phyloP scores from a whole-genome alignment of 1,140 invertebrate species.

The Thereuonema tuberculata region DNA sequence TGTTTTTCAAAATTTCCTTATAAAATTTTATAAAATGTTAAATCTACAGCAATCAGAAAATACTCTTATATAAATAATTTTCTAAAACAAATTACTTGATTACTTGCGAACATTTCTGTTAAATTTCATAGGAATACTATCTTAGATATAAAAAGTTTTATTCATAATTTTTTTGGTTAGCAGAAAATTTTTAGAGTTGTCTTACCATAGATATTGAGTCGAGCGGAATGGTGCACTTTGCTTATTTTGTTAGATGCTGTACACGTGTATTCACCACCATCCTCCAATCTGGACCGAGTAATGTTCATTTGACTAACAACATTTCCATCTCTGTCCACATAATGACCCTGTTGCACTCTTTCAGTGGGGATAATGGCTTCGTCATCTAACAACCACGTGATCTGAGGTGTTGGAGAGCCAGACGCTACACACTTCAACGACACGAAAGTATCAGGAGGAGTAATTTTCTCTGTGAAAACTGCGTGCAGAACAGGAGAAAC shows the following conservation, averaged over 20 bases:
- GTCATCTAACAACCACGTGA: background rate
- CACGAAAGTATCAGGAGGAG: background rate
- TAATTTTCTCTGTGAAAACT: background rate
- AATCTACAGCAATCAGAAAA: no score
- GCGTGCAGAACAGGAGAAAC: background rate
- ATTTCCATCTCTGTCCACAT: constrained; percentile 72
- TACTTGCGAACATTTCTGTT: background rate
- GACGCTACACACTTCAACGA: background rate
- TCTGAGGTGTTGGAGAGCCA: background rate
- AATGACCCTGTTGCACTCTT: constrained; percentile 24
- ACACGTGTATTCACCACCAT: constrained; percentile 83
- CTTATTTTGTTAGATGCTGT: constrained; percentile 66
- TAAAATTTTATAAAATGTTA: no score
- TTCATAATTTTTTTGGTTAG: background rate
- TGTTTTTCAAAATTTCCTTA: no score
- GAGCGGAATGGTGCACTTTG: constrained; percentile 56
- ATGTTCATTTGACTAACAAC: constrained; percentile 92
- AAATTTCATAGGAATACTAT: background rate
- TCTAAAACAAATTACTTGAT: no score
- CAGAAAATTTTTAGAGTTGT: no score
- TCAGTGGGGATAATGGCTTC: background rate
- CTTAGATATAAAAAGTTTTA: background rate
- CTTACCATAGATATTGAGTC: constrained; percentile 74
- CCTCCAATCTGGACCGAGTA: constrained; percentile 68
- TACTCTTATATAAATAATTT: no score